These are phyloP conservation scores for Saccostrea glomerata DNA, from an alignment of 1,140 invertebrate species.

Conservation along the genomic window DNA sequence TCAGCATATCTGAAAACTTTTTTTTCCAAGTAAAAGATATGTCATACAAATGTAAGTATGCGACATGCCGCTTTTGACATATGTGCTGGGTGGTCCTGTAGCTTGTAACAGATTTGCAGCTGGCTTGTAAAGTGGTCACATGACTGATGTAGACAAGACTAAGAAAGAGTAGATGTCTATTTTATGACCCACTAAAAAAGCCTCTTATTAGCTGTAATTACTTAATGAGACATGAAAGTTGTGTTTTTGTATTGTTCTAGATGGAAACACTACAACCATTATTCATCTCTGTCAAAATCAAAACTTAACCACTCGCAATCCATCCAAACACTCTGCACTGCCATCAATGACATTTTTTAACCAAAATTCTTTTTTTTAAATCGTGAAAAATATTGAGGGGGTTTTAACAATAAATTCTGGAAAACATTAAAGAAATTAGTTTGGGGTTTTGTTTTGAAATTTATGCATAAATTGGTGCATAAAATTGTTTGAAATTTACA, in stretches of 20 bases:
- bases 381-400: background rate
- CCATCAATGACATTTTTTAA: background rate
- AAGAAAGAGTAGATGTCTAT: slow-evolving; percentile 10
- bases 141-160: slow-evolving; percentile 30
- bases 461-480: background rate
- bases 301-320: background rate
- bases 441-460: background rate
- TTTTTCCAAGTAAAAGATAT: background rate
- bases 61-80: background rate
- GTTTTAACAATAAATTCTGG: background rate
- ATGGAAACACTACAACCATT: background rate
- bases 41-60: background rate
- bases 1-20: background rate
- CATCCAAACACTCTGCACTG: background rate
- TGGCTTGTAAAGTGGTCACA: slow-evolving; percentile 20
- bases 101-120: background rate
- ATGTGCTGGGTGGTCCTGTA: background rate
- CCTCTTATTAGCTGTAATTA: slow-evolving; percentile 22
- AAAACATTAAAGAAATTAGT: background rate
- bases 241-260: slow-evolving; percentile 19
- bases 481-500: background rate
- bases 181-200: slow-evolving; percentile 22
- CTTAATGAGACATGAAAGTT: slow-evolving; percentile 30
- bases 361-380: background rate
- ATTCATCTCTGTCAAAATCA: background rate